Percentiles rank a stretch among this genome's conserved stretches.
Evolutionary conservation across 2,888 invertebrate genomes (phyloP).

Genomic region (Furcula furcula): DNA sequence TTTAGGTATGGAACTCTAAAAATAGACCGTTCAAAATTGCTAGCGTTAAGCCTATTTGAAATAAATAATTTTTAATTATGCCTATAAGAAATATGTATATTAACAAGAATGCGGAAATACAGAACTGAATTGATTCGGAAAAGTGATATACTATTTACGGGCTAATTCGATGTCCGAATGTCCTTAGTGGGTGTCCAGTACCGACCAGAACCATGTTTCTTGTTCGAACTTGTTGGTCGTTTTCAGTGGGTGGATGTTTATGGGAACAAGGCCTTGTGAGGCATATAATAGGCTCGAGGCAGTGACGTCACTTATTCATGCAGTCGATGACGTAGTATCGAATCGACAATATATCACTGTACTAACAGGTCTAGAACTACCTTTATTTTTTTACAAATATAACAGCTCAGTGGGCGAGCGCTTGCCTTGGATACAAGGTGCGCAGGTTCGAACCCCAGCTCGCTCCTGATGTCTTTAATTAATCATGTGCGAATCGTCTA

Average conservation of each 20-base stretch:
- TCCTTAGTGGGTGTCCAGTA: slow-evolving; percentile 20
- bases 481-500: too few species aligned
- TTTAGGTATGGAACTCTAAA: too few species aligned
- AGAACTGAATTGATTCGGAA: neutral
- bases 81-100: neutral
- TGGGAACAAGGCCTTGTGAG: neutral
- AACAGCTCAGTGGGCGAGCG: too few species aligned
- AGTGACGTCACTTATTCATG: neutral
- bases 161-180: slow-evolving; percentile 1
- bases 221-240: slow-evolving; percentile 1
- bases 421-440: too few species aligned
- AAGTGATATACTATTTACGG: slow-evolving; percentile 10
- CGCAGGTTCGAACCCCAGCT: too few species aligned
- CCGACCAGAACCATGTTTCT: slow-evolving; percentile 11
- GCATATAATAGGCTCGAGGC: neutral
- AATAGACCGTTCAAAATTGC: too few species aligned
- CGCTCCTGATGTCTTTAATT: too few species aligned
- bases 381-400: too few species aligned
- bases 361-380: too few species aligned
- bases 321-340: neutral
- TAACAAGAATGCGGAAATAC: neutral
- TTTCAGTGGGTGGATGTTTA: slow-evolving; percentile 10
- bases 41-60: too few species aligned
- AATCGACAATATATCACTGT: too few species aligned
- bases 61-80: too few species aligned